Base-by-base conservation (phyloP, 1,140 invertebrate species). In the Drosophila varians region DNA sequence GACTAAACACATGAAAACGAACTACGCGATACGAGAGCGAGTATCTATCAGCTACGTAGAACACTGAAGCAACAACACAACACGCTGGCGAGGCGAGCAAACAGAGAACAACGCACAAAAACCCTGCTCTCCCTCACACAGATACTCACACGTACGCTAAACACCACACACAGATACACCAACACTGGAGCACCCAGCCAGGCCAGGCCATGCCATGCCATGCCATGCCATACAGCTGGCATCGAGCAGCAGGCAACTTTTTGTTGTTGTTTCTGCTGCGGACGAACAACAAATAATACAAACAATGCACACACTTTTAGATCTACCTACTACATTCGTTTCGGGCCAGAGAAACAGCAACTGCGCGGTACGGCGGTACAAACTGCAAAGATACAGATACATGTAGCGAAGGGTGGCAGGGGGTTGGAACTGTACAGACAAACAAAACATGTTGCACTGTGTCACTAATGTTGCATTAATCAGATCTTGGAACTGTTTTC, bases 261-360 rank as follows among this genome's bases (percentile, higher is more conserved):
- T 82, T 78, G 66, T 84, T 84, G 75, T 73, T 79, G 66, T 77
- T 79, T 70, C 43, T 52, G 48, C 23, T 68, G 48, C 26, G 40
- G 48, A 55, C 57, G 80, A 84, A 86, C 80, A 84, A 84, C 80
- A 84, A 84, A 84, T 87, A 84, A 84, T 86, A 84, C 80, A 84
- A 84, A 84, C 80, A 84, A 84, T 84, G 64, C 72, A 71, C 71
- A 57, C 64, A 70, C 45, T 48, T 53, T 49, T 3, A 42, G 16
- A 12, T 21, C 21, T 18, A 23, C 36, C 36, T 14, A 38, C 34
- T 25, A 47, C 31, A 62, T 31, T 49, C 45, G 53, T 19, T 18
- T 54, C 56, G 46, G 52, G 56, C 43, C 73, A 61, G 73, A 80
- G 73, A 62, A 83, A 83, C 80, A 54, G 79, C 78, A 84, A 83